Base-by-base conservation (phyloP, 2,888 invertebrate genomes). In the Tenthredo amoena region DNA sequence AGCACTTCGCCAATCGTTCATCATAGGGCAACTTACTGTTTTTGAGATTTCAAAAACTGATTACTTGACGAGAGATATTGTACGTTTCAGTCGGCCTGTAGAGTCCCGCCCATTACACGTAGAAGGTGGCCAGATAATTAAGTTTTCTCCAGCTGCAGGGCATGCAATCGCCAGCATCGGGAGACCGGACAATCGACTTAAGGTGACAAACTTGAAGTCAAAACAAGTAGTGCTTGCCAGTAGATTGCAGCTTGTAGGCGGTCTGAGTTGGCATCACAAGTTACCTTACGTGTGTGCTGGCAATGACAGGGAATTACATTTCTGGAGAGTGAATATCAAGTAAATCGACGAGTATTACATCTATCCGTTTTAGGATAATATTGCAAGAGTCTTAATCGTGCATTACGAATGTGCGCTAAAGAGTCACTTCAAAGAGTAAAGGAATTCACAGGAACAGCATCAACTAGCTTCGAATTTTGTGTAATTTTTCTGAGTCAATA, bases 141-240 rank as follows among this genome's bases (percentile, higher is more conserved):
- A 95, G 86, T 96, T 96, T 93, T 95, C 96, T 12, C 95, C 95
- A 6, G 94, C 94, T 87, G 95, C 95, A 82, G 96, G 96, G 87
- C 93, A 95, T 87, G 94, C 96, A 0, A 92, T 96, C 26, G 96
- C 96, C 1, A 96, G 95, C 43, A 94, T 96, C 76, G 97, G 97
- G 12, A 94, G 95, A 77, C 95, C 96, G 0, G 96, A 96, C 87
- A 95, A 95, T 86, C 94, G 95, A 34, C 91, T 97, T 6, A 97
- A 96, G 93, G 95, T 97, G 0, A 95, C 95, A 71, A 95, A 95
- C 89, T 94, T 95, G 77, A 95, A 94, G 90, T 95, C 94, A 72
- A 95, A 96, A 89, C 95, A 94, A 88, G 94, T 95, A 0, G 91
- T 95, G 68, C 90, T 96, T 15, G 95, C 95, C 87, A 94, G 95